Percentiles rank a stretch among this genome's conserved stretches.
phyloP scores from a whole-genome alignment of 2,888 invertebrate species.

The Conomelus anceps region DNA sequence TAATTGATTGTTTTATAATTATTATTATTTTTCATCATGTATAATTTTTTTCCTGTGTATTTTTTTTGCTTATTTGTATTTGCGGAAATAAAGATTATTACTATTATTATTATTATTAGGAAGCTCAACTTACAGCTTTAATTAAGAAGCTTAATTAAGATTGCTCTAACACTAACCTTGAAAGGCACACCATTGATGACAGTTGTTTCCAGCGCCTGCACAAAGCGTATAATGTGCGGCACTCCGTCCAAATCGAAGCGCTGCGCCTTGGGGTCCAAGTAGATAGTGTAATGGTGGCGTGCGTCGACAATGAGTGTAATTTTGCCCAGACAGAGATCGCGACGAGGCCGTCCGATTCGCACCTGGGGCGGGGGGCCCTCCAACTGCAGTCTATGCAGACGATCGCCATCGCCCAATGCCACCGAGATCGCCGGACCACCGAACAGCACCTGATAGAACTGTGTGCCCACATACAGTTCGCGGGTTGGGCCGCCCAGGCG shows the following conservation, averaged over 20 bases:
- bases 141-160: too few relatives aligned
- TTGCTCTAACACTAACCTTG: constrained; percentile 54
- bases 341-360: constrained; percentile 72
- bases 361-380: constrained; percentile 92
- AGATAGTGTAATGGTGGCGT: constrained; percentile 64
- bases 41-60: too few relatives aligned
- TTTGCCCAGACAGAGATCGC: constrained; percentile 77
- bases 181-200: constrained; percentile 72
- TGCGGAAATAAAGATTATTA: too few relatives aligned
- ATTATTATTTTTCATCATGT: too few relatives aligned
- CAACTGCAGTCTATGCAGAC: constrained; percentile 69
- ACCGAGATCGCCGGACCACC: constrained; percentile 81
- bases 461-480: constrained; percentile 81
- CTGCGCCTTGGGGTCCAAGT: constrained; percentile 76
- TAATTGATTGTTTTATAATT: too few relatives aligned
- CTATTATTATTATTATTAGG: too few relatives aligned
- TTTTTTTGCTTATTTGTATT: too few relatives aligned
- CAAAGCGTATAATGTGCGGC: constrained; percentile 69
- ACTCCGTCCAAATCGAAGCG: constrained; percentile 64
- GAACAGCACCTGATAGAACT: constrained; percentile 88
- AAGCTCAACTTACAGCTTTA: too few relatives aligned
- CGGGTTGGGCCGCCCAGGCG: constrained; percentile 87
- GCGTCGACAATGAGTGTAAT: constrained; percentile 79
- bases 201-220: constrained; percentile 67
- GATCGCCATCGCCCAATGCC: constrained; percentile 64